Evolutionary conservation across 2,888 invertebrate species (phyloP).

Genomic region (Epirrita christyi): DNA sequence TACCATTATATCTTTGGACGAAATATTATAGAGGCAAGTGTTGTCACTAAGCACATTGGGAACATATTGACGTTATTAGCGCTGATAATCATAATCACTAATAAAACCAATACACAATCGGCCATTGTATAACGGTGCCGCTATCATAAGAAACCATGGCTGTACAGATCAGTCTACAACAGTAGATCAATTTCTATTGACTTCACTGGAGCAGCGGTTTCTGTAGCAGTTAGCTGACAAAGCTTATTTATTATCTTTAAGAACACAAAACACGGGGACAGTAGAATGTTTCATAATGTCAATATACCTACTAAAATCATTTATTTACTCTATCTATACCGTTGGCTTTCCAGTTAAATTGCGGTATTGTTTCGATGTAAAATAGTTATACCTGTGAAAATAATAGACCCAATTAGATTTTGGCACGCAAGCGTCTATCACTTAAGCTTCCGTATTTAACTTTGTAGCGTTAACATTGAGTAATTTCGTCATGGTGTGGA

Average conservation of each 20-base stretch:
- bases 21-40: background rate
- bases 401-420: conserved; percentile 36
- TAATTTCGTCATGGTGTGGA: conserved; percentile 3
- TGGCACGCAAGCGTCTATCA: conserved; percentile 35
- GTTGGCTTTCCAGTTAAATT: conserved; percentile 2
- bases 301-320: conserved; percentile 41
- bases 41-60: too few relatives aligned
- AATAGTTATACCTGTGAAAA: conserved; percentile 10
- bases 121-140: too few relatives aligned
- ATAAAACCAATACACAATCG: too few relatives aligned
- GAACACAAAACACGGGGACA: conserved; percentile 43
- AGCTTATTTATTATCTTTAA: conserved; percentile 41
- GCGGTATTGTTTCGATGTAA: conserved; percentile 34
- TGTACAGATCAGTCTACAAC: conserved; percentile 10
- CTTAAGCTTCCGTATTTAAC: conserved; percentile 19
- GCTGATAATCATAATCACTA: too few relatives aligned
- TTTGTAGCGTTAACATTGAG: conserved; percentile 5
- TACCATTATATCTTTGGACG: background rate
- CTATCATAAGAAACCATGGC: background rate
- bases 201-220: conserved; percentile 26
- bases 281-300: conserved; percentile 47
- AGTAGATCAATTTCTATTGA: conserved; percentile 29
- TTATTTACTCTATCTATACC: conserved; percentile 41
- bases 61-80: too few relatives aligned
- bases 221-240: conserved; percentile 31